These are phyloP conservation scores for Epizoanthus stellaris DNA, from an alignment of 92 coral and sea anemone genomes.

Conservation along the genomic window DNA sequence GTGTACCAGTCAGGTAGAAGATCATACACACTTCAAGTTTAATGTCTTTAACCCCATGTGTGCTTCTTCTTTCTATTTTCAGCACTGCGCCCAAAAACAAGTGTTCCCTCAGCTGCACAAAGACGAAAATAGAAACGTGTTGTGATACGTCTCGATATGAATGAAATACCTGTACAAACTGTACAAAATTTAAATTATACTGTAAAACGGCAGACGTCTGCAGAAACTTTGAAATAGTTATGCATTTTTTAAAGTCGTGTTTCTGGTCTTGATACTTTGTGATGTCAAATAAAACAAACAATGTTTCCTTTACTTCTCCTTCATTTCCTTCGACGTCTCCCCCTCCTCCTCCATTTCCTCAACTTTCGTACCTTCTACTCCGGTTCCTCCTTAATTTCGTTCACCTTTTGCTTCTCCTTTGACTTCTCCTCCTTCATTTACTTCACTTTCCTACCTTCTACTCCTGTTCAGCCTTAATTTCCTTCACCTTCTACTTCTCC, in stretches of 20 bases:
- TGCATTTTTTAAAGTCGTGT: not conserved
- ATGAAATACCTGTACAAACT: not conserved
- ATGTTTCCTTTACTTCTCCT: no score
- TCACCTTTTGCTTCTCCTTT: not conserved
- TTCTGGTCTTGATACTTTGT: not conserved
- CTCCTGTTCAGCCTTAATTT: not conserved
- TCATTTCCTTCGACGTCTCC: no score
- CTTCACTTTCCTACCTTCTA: not conserved
- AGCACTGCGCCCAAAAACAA: slow-evolving; percentile 97
- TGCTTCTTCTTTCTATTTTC: slow-evolving; percentile 12
- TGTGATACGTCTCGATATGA: not conserved
- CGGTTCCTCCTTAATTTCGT: not conserved
- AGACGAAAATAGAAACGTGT: slow-evolving; percentile 50
- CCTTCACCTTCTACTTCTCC: not conserved
- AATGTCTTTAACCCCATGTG: not conserved
- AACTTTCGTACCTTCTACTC: not conserved
- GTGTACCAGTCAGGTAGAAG: no score
- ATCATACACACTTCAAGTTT: not conserved
- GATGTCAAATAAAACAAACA: no score
- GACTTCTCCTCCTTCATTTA: not conserved
- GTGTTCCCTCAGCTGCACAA: slow-evolving; percentile 67
- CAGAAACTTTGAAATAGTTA: not conserved
- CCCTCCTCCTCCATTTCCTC: not conserved
- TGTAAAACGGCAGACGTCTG: not conserved
- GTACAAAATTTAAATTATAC: slow-evolving; percentile 19